A percentile compares a stretch with the other conserved stretches of the same genome.
Conservation (phyloP, 2,888 invertebrate species). For the Caenorhabditis sp. region DNA sequence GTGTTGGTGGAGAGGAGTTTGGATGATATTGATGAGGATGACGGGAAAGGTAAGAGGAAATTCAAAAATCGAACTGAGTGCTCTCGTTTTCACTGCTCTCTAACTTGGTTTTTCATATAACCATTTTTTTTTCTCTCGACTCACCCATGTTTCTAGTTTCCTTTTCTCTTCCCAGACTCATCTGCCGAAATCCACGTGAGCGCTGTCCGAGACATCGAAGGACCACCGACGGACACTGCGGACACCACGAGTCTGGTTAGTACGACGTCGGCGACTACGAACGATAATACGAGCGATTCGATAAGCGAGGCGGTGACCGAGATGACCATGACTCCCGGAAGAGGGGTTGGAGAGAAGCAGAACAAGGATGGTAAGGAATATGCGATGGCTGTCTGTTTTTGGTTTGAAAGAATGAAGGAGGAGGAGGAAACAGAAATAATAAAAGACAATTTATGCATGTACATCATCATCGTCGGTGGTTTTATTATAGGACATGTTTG, state of each 20-base stretch:
- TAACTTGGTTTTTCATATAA: constrained; percentile 35
- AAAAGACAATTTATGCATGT: no score
- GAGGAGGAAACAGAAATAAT: no score
- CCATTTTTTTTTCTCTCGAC: neutral
- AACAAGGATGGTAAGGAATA: neutral
- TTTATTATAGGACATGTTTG: no score
- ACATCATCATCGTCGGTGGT: no score
- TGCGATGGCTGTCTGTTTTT: neutral
- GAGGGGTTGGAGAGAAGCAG: no score
- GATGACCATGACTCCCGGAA: neutral
- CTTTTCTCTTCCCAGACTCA: constrained; percentile 34
- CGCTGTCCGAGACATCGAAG: constrained; percentile 59
- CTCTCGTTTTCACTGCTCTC: neutral
- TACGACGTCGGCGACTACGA: constrained; percentile 39
- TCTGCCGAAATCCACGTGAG: constrained; percentile 52
- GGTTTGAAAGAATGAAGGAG: neutral
- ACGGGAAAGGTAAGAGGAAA: constrained; percentile 60
- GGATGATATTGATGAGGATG: constrained; percentile 75
- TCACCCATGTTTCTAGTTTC: neutral
- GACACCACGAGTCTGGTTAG: constrained; percentile 47
- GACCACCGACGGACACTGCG: constrained; percentile 9
- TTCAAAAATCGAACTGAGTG: no score
- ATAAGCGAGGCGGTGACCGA: constrained; percentile 4
- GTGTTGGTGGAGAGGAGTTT: constrained; percentile 79
- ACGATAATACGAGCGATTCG: constrained; percentile 34